Conservation (phyloP, 2,113 vertebrate genomes). For the Syngnathus floridae region DNA sequence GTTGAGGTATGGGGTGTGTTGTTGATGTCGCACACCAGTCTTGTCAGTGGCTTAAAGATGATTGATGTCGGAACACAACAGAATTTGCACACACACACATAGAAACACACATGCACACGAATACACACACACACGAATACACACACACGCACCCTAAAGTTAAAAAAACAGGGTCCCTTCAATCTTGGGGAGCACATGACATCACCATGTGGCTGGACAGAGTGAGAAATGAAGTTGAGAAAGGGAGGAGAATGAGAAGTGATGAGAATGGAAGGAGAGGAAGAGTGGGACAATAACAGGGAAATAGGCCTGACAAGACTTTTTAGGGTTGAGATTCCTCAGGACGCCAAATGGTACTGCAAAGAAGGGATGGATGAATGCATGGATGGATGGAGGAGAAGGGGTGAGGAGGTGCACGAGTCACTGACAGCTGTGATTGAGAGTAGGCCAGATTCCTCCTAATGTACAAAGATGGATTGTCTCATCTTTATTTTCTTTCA, state of each 20-base stretch:
- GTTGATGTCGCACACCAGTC: constrained; percentile 59
- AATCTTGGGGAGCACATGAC: constrained; percentile 72
- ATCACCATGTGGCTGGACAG: constrained; percentile 58
- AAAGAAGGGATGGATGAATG: constrained; percentile 39
- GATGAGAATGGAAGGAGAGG: constrained; percentile 47
- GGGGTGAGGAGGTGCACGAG: constrained; percentile 58
- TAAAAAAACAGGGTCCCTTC: constrained; percentile 55
- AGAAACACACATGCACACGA: not conserved
- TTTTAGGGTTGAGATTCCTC: constrained; percentile 97
- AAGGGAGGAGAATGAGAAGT: constrained; percentile 46
- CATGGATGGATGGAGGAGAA: constrained; percentile 59
- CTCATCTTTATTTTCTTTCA: constrained; percentile 72
- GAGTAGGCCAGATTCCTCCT: constrained; percentile 60
- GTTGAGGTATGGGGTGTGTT: constrained; percentile 39
- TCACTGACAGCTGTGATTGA: constrained; percentile 72
- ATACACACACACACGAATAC: constrained; percentile 21
- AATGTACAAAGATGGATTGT: constrained; percentile 94
- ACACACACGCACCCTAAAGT: constrained; percentile 46
- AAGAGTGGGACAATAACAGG: constrained; percentile 85
- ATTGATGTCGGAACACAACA: constrained; percentile 80
- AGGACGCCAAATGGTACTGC: constrained; percentile 78
- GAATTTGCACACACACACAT: too few relatives aligned
- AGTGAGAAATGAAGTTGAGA: constrained; percentile 37
- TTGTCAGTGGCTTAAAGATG: constrained; percentile 99
- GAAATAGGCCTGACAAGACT: constrained; percentile 99